phyloP scores from a whole-genome alignment of 1,140 invertebrate species.

The Dendroctonus ponderosae region DNA sequence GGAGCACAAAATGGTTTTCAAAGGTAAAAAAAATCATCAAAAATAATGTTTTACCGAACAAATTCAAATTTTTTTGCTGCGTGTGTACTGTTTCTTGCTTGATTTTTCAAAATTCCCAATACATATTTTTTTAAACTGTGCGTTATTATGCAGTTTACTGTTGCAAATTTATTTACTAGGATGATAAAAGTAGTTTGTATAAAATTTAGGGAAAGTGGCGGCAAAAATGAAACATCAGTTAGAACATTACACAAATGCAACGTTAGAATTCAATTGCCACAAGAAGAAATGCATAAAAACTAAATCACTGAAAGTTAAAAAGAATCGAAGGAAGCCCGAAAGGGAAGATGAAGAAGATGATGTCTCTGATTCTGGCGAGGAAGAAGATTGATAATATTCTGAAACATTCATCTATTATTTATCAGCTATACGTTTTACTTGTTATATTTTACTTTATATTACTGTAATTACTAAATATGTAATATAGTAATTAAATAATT shows the following conservation, averaged over 20 bases:
- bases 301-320: neutral
- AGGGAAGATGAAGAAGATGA: neutral
- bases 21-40: conserved; percentile 35
- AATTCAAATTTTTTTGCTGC: neutral
- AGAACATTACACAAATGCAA: conserved; percentile 8
- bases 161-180: no score
- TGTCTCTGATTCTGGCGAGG: neutral
- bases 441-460: no score
- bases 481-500: no score
- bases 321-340: neutral
- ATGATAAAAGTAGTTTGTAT: no score
- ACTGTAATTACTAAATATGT: no score
- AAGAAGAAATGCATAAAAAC: neutral
- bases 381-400: neutral
- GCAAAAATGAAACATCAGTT: conserved; percentile 13
- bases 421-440: no score
- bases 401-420: neutral
- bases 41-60: neutral
- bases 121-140: neutral
- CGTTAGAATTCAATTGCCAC: conserved; percentile 11
- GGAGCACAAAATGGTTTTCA: conserved; percentile 43
- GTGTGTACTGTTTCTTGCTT: neutral
- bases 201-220: conserved; percentile 11
- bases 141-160: neutral
- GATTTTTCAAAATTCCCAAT: neutral